Evolutionary conservation across 2,113 vertebrate species (phyloP).

Genomic region (Andinoacara biseriatus): DNA sequence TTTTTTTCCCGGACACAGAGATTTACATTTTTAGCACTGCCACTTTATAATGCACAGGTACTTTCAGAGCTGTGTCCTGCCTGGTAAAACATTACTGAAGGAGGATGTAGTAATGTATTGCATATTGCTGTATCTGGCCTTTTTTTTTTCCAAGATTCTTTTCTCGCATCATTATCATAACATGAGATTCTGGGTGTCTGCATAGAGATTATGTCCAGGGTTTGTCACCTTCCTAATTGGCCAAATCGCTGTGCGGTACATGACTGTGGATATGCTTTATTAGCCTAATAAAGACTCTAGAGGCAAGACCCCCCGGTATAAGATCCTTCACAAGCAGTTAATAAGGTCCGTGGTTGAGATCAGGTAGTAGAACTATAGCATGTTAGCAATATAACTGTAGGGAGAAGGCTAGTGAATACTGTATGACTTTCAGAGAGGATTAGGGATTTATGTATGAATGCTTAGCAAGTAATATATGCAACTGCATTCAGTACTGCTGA

Average conservation of each 20-base stretch:
- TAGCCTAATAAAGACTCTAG: conserved; percentile 75
- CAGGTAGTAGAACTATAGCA: conserved; percentile 48
- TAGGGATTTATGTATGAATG: conserved; percentile 47
- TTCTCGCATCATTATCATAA: conserved; percentile 57
- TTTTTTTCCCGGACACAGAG: neutral
- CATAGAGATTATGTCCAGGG: conserved; percentile 55
- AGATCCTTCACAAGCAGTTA: conserved; percentile 68
- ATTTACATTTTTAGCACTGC: neutral
- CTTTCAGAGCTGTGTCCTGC: neutral
- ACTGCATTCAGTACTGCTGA: conserved; percentile 37
- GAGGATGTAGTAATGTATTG: neutral
- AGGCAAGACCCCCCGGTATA: conserved; percentile 49
- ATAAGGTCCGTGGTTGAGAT: conserved; percentile 66
- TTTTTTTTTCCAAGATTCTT: conserved; percentile 36
- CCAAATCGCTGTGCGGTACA: conserved; percentile 69
- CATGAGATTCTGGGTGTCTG: conserved; percentile 58
- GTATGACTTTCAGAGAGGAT: conserved; percentile 49
- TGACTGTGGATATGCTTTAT: conserved; percentile 71
- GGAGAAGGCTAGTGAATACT: conserved; percentile 34
- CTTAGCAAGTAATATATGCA: conserved; percentile 47
- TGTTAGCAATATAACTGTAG: conserved; percentile 52
- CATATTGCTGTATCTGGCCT: neutral
- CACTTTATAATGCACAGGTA: neutral
- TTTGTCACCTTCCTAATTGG: conserved; percentile 77
- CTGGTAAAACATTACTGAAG: neutral